These are phyloP conservation scores for Varanus komodoensis DNA, from an alignment of 2,113 vertebrate genomes.

Conservation along the genomic window DNA sequence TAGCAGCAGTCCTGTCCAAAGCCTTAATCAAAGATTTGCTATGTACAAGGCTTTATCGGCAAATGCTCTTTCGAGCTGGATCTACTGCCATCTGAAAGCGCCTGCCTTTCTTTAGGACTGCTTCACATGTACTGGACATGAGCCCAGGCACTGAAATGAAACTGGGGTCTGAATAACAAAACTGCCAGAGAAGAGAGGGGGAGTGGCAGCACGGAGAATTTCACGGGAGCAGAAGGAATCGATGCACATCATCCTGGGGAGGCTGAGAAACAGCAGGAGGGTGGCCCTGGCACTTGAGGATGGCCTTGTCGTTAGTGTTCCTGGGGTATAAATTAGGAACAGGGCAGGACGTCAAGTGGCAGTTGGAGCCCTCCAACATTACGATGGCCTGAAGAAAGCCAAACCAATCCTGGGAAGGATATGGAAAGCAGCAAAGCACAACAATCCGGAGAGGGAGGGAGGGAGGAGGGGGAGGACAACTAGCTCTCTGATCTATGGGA, in stretches of 20 bases:
- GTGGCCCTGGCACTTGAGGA: background rate
- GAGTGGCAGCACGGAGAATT: background rate
- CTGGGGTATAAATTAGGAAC: slow-evolving; percentile 14
- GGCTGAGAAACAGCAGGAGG: accelerated
- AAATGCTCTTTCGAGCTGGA: background rate
- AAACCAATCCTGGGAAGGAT: slow-evolving; percentile 49
- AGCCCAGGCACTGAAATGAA: background rate
- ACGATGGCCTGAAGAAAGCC: slow-evolving; percentile 37
- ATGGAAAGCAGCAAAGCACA: slow-evolving; percentile 62
- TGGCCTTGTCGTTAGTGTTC: background rate
- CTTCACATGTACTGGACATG: background rate
- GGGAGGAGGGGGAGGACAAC: slow-evolving; percentile 2
- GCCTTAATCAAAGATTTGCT: background rate
- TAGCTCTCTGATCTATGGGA: slow-evolving; percentile 48
- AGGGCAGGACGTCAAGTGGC: slow-evolving; percentile 1
- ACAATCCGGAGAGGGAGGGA: slow-evolving; percentile 55
- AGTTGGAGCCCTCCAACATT: background rate
- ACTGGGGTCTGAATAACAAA: background rate
- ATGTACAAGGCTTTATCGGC: background rate
- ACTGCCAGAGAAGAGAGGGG: background rate
- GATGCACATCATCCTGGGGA: background rate
- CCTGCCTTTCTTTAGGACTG: background rate
- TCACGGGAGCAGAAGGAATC: background rate
- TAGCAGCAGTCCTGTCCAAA: background rate
- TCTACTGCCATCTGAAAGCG: background rate